Percentiles rank a stretch among this genome's conserved stretches.
phyloP scores from a whole-genome alignment of 2,888 invertebrate species.

The Aphodius granarius region DNA sequence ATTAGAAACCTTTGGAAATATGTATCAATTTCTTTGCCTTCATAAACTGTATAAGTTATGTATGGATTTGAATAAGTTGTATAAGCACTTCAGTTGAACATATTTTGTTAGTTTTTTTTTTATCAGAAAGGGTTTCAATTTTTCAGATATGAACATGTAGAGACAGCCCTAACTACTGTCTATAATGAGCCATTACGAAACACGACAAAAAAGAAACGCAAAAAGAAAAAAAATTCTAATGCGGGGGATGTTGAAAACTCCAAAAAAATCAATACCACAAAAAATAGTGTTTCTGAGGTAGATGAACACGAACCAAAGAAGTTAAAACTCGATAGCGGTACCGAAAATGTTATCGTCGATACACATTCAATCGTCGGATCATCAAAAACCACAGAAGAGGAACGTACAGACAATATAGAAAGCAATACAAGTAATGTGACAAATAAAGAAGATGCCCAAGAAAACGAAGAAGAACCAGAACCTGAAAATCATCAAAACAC shows the following conservation, averaged over 20 bases:
- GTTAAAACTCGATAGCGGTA: neutral
- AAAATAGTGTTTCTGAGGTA: neutral
- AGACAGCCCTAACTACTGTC: neutral
- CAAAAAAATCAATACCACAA: neutral
- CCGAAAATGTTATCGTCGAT: neutral
- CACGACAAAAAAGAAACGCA: slow-evolving; percentile 9
- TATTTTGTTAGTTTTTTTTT: neutral
- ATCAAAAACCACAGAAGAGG: neutral
- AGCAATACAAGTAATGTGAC: neutral
- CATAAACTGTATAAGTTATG: too few relatives aligned
- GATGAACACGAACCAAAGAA: neutral
- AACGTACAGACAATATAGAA: neutral
- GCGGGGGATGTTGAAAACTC: neutral
- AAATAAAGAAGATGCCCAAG: neutral
- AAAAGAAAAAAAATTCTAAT: neutral
- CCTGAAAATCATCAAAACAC: neutral
- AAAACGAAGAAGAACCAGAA: slow-evolving; percentile 4
- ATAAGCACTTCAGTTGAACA: too few relatives aligned
- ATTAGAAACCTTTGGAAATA: too few relatives aligned
- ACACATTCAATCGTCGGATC: neutral
- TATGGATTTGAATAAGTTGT: too few relatives aligned
- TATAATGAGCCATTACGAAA: neutral
- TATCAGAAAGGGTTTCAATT: too few relatives aligned
- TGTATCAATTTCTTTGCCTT: too few relatives aligned
- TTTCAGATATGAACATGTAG: neutral